phyloP scores from a whole-genome alignment of 1,140 invertebrate species.

The Nautilus pompilius region DNA sequence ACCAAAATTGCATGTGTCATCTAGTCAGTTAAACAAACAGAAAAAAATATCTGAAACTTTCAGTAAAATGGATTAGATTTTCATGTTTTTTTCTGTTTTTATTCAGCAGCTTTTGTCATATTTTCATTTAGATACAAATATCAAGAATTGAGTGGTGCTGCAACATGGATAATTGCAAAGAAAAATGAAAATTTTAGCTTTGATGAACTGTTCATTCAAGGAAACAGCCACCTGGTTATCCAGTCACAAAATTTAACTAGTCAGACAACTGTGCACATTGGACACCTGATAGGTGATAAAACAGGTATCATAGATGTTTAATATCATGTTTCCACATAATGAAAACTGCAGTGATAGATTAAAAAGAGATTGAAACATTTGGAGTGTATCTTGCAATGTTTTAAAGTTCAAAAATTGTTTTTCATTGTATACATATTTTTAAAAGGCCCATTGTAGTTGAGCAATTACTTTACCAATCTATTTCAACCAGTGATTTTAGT shows the following conservation, averaged over 20 bases:
- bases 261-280: slow-evolving; percentile 15
- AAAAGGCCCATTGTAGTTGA: not conserved
- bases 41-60: too few species aligned
- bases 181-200: slow-evolving; percentile 19
- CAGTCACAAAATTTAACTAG: slow-evolving; percentile 18
- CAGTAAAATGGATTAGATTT: too few species aligned
- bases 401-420: too few species aligned
- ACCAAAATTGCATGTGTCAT: too few species aligned
- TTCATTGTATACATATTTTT: not conserved
- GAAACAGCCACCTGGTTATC: slow-evolving; percentile 31
- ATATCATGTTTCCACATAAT: too few species aligned
- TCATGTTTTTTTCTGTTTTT: not conserved
- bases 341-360: too few species aligned
- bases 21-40: too few species aligned
- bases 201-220: slow-evolving; percentile 25
- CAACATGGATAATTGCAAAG: slow-evolving; percentile 31
- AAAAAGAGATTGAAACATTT: too few species aligned
- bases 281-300: slow-evolving; percentile 28
- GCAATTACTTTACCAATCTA: not conserved
- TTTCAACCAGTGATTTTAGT: too few species aligned
- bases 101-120: not conserved
- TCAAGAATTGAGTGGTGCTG: slow-evolving; percentile 25
- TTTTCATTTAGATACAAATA: slow-evolving; percentile 25
- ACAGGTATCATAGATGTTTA: slow-evolving; percentile 25
- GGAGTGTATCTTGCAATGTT: too few species aligned